Evolutionary conservation across 2,113 vertebrate genomes (phyloP).

Genomic region (Mastomys natalensis): DNA sequence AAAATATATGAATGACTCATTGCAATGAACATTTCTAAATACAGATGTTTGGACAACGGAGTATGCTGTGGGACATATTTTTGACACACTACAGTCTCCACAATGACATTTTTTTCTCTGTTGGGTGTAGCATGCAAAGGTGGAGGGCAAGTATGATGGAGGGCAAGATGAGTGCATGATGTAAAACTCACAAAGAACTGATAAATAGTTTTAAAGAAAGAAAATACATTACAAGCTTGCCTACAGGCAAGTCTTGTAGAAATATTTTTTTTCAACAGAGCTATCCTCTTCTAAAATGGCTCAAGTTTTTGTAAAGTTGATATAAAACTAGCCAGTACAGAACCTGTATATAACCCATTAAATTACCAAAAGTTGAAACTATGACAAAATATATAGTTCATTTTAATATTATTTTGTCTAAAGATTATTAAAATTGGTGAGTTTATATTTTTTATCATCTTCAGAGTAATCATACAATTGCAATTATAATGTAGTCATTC

Average conservation of each 20-base stretch:
- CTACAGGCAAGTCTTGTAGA: neutral
- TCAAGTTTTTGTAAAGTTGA: neutral
- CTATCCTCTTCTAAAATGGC: neutral
- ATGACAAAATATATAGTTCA: neutral
- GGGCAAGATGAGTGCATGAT: neutral
- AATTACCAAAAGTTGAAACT: constrained; percentile 21
- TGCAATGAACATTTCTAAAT: neutral
- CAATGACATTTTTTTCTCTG: neutral
- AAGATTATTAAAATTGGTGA: neutral
- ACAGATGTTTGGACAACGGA: neutral
- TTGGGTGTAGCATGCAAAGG: neutral
- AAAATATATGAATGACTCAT: neutral
- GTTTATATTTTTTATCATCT: constrained; percentile 35
- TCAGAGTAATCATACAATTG: constrained; percentile 43
- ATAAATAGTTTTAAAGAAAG: neutral
- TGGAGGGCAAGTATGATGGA: neutral
- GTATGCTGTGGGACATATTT: neutral
- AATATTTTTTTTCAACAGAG: neutral
- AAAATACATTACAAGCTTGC: neutral
- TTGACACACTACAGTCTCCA: neutral
- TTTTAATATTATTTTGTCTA: constrained; percentile 35
- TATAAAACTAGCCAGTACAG: neutral
- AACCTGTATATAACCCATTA: neutral
- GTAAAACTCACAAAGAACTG: neutral
- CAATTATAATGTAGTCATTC: neutral